Evolutionary conservation across 2,797 vertebrate species (phyloP).

Genomic region (Leucoraja ocellata): DNA sequence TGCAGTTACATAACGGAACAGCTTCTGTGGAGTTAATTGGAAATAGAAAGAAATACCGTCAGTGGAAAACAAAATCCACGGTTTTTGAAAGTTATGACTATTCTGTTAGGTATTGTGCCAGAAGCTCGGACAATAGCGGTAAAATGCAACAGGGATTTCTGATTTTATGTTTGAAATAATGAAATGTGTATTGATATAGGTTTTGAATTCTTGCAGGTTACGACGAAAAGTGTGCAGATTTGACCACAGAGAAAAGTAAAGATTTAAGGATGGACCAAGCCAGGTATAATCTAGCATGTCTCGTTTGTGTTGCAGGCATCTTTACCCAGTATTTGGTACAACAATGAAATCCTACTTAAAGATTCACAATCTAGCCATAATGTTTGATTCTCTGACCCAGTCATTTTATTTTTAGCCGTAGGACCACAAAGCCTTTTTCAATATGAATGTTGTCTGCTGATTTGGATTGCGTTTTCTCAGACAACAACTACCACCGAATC

Average conservation of each 20-base stretch:
- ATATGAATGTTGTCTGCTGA: too few relatives aligned
- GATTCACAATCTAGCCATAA: not conserved
- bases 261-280: slow-evolving; percentile 28
- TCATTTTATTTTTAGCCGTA: too few relatives aligned
- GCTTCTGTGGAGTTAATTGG: not conserved
- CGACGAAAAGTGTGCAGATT: not conserved
- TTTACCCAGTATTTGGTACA: not conserved
- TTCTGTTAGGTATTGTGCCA: not conserved
- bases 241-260: not conserved
- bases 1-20: not conserved
- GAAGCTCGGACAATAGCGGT: not conserved
- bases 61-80: not conserved
- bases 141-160: not conserved
- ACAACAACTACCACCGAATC: too few relatives aligned
- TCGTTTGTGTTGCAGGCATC: not conserved
- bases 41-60: not conserved
- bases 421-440: too few relatives aligned
- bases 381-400: not conserved
- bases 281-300: not conserved
- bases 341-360: too few relatives aligned
- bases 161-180: not conserved
- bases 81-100: not conserved
- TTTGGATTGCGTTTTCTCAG: too few relatives aligned
- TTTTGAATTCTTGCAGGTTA: slow-evolving; percentile 6
- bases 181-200: not conserved